These are phyloP conservation scores for Phymatocera aterrima DNA, from an alignment of 2,888 invertebrate species.

Conservation along the genomic window DNA sequence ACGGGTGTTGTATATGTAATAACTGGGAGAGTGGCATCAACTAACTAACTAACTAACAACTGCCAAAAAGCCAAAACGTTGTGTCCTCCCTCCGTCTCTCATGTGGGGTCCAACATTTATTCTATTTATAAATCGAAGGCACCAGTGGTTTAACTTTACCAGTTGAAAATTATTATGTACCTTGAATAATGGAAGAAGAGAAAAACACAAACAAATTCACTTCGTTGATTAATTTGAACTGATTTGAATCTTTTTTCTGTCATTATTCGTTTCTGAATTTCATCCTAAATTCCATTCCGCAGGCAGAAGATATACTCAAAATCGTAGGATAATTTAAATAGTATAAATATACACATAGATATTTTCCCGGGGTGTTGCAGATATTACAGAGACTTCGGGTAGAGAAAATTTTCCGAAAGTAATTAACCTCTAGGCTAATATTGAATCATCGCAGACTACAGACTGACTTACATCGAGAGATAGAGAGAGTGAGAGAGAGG, in stretches of 20 bases:
- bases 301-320: too few relatives aligned
- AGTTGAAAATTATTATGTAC: not conserved
- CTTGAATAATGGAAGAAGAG: not conserved
- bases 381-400: too few relatives aligned
- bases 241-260: too few relatives aligned
- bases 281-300: too few relatives aligned
- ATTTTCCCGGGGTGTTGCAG: too few relatives aligned
- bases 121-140: conserved; percentile 32
- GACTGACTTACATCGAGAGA: not conserved
- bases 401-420: conserved; percentile 4
- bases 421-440: conserved; percentile 7
- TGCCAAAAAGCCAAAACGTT: conserved; percentile 34
- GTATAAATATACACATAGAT: not conserved
- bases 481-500: not conserved
- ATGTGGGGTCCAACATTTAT: conserved; percentile 29
- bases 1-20: too few relatives aligned
- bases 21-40: too few relatives aligned
- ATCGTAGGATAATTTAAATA: not conserved
- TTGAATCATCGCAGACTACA: not conserved
- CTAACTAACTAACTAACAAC: not conserved
- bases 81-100: too few relatives aligned
- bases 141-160: not conserved
- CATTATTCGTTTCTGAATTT: too few relatives aligned
- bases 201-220: not conserved
- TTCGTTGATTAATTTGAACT: too few relatives aligned